Conservation (phyloP, 1,140 invertebrate species). For the Trichogramma pretiosum region DNA sequence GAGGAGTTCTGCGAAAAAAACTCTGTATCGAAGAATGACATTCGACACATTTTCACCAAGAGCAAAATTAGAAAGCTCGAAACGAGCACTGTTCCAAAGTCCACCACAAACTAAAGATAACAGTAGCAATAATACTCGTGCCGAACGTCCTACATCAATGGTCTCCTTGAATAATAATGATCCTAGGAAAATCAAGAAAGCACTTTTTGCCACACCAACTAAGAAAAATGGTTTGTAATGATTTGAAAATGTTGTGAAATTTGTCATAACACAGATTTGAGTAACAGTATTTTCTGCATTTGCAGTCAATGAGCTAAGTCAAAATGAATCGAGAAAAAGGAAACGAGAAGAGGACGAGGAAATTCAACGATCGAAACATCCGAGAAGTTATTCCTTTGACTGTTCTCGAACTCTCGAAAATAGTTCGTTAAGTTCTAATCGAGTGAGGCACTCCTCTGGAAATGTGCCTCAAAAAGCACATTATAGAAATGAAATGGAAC, state of each 20-base stretch:
- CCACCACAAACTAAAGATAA: slow-evolving; percentile 44
- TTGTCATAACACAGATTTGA: no score
- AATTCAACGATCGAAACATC: slow-evolving; percentile 44
- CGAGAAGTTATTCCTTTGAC: slow-evolving; percentile 54
- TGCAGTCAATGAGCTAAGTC: slow-evolving; percentile 16
- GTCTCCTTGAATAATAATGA: slow-evolving; percentile 14
- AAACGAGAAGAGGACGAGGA: slow-evolving; percentile 47
- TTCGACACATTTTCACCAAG: slow-evolving; percentile 32
- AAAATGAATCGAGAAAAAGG: slow-evolving; percentile 41
- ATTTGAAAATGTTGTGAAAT: no score
- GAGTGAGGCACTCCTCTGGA: slow-evolving; percentile 25
- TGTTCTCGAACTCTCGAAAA: slow-evolving; percentile 31
- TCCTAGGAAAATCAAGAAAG: slow-evolving; percentile 47
- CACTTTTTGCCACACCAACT: slow-evolving; percentile 49
- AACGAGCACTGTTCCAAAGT: slow-evolving; percentile 57
- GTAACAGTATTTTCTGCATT: no score
- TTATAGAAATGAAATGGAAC: no score
- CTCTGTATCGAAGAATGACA: slow-evolving; percentile 25
- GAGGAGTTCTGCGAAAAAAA: slow-evolving; percentile 37
- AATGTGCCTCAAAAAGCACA: no score
- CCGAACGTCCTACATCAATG: slow-evolving; percentile 27
- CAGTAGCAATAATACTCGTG: no score
- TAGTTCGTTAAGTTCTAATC: slow-evolving; percentile 22
- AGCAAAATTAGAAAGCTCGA: slow-evolving; percentile 46
- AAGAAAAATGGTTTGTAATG: slow-evolving; percentile 33